phyloP scores from a whole-genome alignment of 2,888 invertebrate genomes.

The Ochropleura leucogaster region DNA sequence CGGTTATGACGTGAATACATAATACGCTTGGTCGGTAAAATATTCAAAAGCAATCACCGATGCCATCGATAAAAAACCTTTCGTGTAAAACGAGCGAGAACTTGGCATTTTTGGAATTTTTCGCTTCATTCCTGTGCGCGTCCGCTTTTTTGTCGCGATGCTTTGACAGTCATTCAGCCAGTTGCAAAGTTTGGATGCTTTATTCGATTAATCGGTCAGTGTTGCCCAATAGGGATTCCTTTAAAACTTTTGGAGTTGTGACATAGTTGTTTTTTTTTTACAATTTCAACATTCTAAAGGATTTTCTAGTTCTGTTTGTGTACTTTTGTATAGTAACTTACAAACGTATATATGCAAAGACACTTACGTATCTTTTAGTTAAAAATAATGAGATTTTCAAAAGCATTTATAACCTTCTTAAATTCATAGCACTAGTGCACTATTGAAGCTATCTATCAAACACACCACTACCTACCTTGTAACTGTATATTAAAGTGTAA shows the following conservation, averaged over 20 bases:
- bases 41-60: slow-evolving; percentile 80
- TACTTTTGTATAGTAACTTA: background rate
- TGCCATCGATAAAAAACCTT: slow-evolving; percentile 75
- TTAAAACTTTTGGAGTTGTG: slow-evolving; percentile 5
- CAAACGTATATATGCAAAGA: background rate
- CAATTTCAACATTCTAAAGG: background rate
- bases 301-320: background rate
- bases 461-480: background rate
- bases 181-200: slow-evolving; percentile 72
- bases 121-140: slow-evolving; percentile 72
- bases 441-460: background rate
- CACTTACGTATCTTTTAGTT: background rate
- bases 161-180: slow-evolving; percentile 70
- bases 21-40: slow-evolving; percentile 77
- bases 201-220: slow-evolving; percentile 70
- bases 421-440: background rate
- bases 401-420: background rate
- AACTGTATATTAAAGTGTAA: background rate
- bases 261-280: background rate
- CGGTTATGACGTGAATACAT: slow-evolving; percentile 73
- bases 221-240: slow-evolving; percentile 47
- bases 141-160: slow-evolving; percentile 52
- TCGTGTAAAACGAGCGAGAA: slow-evolving; percentile 75
- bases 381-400: background rate
- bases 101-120: slow-evolving; percentile 75